phyloP scores from a whole-genome alignment of 2,113 vertebrate genomes.

The Orthonyx spaldingii region DNA sequence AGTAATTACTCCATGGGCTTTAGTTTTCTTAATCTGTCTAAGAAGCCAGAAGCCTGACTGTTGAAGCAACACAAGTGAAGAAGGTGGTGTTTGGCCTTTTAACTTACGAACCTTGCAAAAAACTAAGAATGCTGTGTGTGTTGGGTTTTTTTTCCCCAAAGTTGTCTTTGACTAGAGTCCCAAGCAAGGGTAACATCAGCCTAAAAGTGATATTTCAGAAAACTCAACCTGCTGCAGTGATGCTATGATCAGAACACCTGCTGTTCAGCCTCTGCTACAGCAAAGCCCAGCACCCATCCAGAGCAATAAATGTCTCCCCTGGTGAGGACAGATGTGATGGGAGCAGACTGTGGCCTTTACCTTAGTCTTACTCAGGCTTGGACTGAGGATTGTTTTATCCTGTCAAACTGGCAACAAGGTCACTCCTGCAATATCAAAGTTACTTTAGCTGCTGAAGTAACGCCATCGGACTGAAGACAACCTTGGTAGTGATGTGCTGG shows the following conservation, averaged over 20 bases:
- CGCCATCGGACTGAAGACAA: background rate
- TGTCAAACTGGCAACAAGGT: background rate
- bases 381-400: background rate
- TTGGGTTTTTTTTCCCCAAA: rapidly evolving
- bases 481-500: background rate
- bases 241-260: background rate
- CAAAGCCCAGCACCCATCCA: background rate
- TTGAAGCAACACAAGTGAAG: background rate
- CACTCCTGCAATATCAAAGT: background rate
- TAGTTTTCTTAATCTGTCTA: background rate
- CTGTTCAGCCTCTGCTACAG: background rate
- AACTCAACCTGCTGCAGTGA: background rate
- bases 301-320: background rate
- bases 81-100: background rate
- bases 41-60: background rate
- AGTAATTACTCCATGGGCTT: background rate
- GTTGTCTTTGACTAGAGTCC: background rate
- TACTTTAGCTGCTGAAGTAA: background rate
- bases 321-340: background rate
- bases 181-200: background rate
- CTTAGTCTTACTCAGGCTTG: background rate
- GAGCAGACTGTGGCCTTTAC: background rate
- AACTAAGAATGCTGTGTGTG: background rate
- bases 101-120: background rate
- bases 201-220: background rate